Conservation (phyloP, 2,113 vertebrate genomes). For the Centropus unirufus region DNA sequence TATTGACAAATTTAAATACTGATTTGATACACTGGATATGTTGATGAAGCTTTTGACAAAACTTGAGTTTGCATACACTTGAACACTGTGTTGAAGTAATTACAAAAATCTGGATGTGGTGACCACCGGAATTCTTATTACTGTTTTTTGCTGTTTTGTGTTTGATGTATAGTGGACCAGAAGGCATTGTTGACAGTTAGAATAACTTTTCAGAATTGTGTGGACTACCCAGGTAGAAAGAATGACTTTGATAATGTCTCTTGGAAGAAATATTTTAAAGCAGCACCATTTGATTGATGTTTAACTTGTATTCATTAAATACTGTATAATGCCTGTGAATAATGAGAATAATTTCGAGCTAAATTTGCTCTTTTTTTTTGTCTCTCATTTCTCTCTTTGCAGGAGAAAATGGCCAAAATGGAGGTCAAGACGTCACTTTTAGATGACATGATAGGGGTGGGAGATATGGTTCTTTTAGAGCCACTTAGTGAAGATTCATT, state of each 20-base stretch:
- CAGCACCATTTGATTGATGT: not conserved
- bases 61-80: not conserved
- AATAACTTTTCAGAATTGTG: not conserved
- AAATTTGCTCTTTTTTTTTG: not conserved
- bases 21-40: not conserved
- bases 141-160: not conserved
- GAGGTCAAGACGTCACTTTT: slow-evolving; percentile 97
- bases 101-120: not conserved
- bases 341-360: not conserved
- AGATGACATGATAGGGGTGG: slow-evolving; percentile 97
- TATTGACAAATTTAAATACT: not conserved
- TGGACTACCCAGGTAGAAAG: not conserved
- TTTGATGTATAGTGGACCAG: not conserved
- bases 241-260: not conserved
- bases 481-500: slow-evolving; percentile 92
- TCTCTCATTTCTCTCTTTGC: slow-evolving; percentile 23
- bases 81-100: accelerated
- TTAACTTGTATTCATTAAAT: not conserved
- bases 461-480: slow-evolving; percentile 97
- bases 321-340: not conserved
- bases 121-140: not conserved
- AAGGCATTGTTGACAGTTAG: not conserved
- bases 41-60: not conserved
- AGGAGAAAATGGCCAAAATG: slow-evolving; percentile 88
- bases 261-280: not conserved